Evolutionary conservation across 2,113 vertebrate genomes (phyloP), one percentile per base, ranked within the genome.

Genomic region (Mormyrus lacerda): DNA sequence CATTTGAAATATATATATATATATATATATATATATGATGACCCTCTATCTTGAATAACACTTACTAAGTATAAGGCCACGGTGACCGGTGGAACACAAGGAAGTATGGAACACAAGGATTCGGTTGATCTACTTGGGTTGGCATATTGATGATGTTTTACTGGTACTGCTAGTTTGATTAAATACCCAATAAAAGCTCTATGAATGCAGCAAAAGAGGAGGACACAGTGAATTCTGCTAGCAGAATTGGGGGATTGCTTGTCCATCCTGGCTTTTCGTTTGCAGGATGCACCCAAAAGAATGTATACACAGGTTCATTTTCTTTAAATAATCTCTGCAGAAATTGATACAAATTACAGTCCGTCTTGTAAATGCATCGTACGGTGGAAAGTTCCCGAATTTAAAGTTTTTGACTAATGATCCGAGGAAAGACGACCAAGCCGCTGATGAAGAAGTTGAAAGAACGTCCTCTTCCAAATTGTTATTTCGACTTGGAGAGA

Each of bases 321-420:
- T 85, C 85, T 48, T 42, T 87, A 83, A 85, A 6, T 89, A 50
- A 24, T 51, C 90, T 88, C 42, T 47, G n/a, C 84, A 44, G n/a
- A 88, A 87, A 91, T 65, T 89, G 89, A 91, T 89, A 90, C 82
- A 90, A 88, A 69, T 15, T 87, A 86, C 27, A 47, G 47, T 44
- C 89, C 89, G 45, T 35, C 61, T 85, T 89, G 27, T 50, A 89
- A 85, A 58, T 65, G 73, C 61, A 55, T 42, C 17, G 48, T 31
- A 89, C 90, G 24, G 87, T 76, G 92, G 88, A 93, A 91, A 91
- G 61, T 88, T 91, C 89, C 88, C 73, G 83, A 90, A 87, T 90
- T 92, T 82, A 89, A 91, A 89, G 85, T 88, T 90, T 69, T 89
- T 92, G 90, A 91, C 89, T 92, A 92, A 93, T 93, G 91, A 93